Evolutionary conservation across 2,888 invertebrate genomes (phyloP), one percentile per base, ranked within the genome.

Genomic region (Beris morrisii): DNA sequence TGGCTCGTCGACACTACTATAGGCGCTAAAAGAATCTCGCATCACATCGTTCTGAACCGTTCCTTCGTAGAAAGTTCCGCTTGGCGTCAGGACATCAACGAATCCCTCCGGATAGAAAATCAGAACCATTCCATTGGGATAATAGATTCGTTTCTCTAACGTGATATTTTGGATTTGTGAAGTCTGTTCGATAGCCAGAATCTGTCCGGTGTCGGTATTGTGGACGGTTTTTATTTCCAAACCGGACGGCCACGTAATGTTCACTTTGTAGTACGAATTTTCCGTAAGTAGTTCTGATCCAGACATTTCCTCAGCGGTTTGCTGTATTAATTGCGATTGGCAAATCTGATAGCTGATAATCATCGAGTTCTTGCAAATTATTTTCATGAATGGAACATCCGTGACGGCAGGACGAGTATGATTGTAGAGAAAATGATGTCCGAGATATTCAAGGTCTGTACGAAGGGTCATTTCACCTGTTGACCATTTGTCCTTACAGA

Each of bases 201-300:
- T 11, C 1, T 43, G 5, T 43, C 44, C 32, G 13, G 64, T 54
- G 54, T 64, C 32, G 0, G 9, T 11, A 30, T 67, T 63, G 12
- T 53, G 44, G 9, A 52, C 5, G 22, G 57, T 63, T 15, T 43
- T n/a, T 1, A 69, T 48, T 45, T 54, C 48, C 57, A 69, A 48
- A 12, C 65, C 48, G 38, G 56, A 57, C 13, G 69, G 67, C 67
- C 66, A 69, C n/a, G 63, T 50, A 7, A 66, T 12, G 9, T 50
- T 57, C 4, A 56, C 44, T 11, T 66, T 28, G 28, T 22, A 53
- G 12, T 22, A 53, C 7, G 31, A 4, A 53, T 13, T n/a, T 6
- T 55, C 55, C n/a, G 12, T 12, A 3, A 7, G 9, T 9, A 22
- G 28, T 12, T 13, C 53, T 15, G 11, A 7, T 30, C 4, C 4